Evolutionary conservation across 2,888 invertebrate species (phyloP).

Genomic region (Tortrix viridana): DNA sequence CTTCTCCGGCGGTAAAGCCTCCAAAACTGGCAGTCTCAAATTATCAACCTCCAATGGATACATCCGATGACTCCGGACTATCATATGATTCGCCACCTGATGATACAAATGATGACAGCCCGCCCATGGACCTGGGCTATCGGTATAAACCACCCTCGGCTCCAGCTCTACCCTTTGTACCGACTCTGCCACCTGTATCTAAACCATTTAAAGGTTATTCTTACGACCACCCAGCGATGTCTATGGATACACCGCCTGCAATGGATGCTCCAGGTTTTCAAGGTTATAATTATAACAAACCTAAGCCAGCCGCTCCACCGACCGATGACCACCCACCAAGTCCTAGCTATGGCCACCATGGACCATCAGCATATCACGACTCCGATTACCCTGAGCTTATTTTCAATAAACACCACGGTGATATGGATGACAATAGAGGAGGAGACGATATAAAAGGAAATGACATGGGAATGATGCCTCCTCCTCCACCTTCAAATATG

Average conservation of each 20-base stretch:
- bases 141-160: slow-evolving; percentile 64
- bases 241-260: slow-evolving; percentile 52
- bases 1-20: slow-evolving; percentile 37
- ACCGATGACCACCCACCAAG: slow-evolving; percentile 43
- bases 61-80: slow-evolving; percentile 47
- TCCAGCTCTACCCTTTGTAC: slow-evolving; percentile 53
- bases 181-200: slow-evolving; percentile 59
- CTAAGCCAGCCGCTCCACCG: slow-evolving; percentile 52
- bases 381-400: slow-evolving; percentile 68
- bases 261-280: slow-evolving; percentile 50
- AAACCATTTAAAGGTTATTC: slow-evolving; percentile 68
- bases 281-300: slow-evolving; percentile 65
- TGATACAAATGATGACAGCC: slow-evolving; percentile 50
- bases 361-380: slow-evolving; percentile 51
- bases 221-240: slow-evolving; percentile 66
- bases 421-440: slow-evolving; percentile 50
- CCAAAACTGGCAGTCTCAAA: slow-evolving; percentile 41
- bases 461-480: slow-evolving; percentile 67
- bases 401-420: slow-evolving; percentile 62
- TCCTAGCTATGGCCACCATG: slow-evolving; percentile 59
- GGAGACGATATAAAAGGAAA: slow-evolving; percentile 54
- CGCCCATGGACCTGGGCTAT: slow-evolving; percentile 61
- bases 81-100: slow-evolving; percentile 46
- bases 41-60: slow-evolving; percentile 53
- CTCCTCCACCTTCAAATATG: slow-evolving; percentile 56